Conservation (phyloP, 2,797 vertebrate species). For the Sebastes miniatus region DNA sequence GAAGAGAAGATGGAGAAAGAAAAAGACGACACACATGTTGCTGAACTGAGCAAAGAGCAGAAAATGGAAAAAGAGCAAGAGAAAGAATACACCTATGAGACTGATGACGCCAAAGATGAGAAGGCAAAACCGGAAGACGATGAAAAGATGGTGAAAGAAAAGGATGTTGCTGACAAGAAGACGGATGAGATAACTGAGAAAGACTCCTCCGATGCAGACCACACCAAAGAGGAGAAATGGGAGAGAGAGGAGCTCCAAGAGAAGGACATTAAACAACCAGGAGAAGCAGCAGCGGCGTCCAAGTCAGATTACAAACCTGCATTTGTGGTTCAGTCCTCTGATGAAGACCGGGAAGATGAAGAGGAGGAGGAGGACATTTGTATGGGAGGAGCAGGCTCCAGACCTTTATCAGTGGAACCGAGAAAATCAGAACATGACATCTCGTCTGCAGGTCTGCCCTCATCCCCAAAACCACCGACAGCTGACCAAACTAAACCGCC, state of each 20-base stretch:
- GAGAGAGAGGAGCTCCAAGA: slow-evolving; percentile 75
- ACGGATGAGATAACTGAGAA: slow-evolving; percentile 37
- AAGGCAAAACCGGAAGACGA: slow-evolving; percentile 41
- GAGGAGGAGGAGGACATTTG: slow-evolving; percentile 80
- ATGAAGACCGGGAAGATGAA: slow-evolving; percentile 82
- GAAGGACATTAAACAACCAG: slow-evolving; percentile 65
- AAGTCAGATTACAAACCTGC: slow-evolving; percentile 62
- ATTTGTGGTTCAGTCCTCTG: slow-evolving; percentile 78
- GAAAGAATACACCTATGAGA: slow-evolving; percentile 69
- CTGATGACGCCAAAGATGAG: slow-evolving; percentile 58
- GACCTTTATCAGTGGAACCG: slow-evolving; percentile 69
- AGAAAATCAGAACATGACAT: slow-evolving; percentile 69
- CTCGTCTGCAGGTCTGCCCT: slow-evolving; percentile 35
- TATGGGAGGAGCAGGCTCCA: slow-evolving; percentile 80
- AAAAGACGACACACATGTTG: slow-evolving; percentile 75
- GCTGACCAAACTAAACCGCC: slow-evolving; percentile 51
- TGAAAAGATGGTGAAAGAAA: slow-evolving; percentile 22
- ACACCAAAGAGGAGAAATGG: slow-evolving; percentile 74
- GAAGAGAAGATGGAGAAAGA: slow-evolving; percentile 71
- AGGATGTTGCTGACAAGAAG: slow-evolving; percentile 14
- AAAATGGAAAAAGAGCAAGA: slow-evolving; percentile 80
- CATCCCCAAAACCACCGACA: slow-evolving; percentile 10
- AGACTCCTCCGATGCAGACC: slow-evolving; percentile 58
- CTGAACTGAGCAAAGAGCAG: slow-evolving; percentile 78
- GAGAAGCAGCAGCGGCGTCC: slow-evolving; percentile 25